Conservation (phyloP, 2,797 vertebrate genomes). For the Morelia viridis region DNA sequence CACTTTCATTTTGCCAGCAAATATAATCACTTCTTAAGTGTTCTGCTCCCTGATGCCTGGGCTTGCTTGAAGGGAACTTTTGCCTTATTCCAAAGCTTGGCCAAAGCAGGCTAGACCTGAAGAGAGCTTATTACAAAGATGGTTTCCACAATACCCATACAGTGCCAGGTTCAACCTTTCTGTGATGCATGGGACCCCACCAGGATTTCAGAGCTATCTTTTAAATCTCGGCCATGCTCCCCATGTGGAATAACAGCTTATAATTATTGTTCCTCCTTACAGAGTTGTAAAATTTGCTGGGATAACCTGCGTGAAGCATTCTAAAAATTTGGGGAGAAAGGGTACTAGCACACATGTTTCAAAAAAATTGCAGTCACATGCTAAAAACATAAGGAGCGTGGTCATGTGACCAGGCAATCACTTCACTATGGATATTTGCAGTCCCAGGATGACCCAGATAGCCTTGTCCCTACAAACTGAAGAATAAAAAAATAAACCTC, state of each 20-base stretch:
- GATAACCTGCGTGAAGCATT: not conserved
- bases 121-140: not conserved
- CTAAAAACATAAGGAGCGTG: not conserved
- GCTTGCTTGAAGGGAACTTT: not conserved
- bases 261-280: not conserved
- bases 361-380: not conserved
- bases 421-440: not conserved
- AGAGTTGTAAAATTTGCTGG: not conserved
- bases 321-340: no score
- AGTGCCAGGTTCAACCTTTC: not conserved
- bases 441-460: not conserved
- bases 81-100: not conserved
- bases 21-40: constrained; percentile 6
- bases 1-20: constrained; percentile 8
- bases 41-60: not conserved
- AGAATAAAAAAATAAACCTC: not conserved
- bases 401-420: not conserved
- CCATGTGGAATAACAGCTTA: not conserved
- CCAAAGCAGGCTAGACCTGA: not conserved
- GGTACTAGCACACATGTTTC: not conserved
- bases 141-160: not conserved
- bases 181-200: not conserved
- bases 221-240: not conserved
- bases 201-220: not conserved
- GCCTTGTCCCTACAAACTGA: not conserved